Conservation (phyloP, 2,797 vertebrate genomes). For the Picus viridis region DNA sequence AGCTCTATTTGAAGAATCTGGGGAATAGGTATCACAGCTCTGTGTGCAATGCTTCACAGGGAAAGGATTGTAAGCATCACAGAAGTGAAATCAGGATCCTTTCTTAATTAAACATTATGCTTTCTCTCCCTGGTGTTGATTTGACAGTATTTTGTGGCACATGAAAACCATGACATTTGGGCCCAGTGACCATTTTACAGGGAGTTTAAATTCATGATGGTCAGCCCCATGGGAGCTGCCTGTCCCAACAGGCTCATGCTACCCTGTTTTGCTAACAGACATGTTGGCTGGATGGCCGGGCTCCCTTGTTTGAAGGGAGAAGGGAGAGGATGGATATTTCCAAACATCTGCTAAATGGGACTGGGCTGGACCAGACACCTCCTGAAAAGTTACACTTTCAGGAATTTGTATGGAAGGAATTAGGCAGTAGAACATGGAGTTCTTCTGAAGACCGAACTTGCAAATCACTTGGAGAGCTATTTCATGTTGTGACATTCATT, state of each 20-base stretch:
- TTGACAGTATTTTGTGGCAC: neutral
- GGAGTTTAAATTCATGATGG: neutral
- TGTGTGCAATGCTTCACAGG: neutral
- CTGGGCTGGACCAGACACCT: neutral
- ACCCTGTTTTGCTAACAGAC: fast-evolving
- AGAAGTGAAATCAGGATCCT: neutral
- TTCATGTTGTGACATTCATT: neutral
- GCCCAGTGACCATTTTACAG: neutral
- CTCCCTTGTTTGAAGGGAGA: neutral
- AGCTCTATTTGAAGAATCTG: neutral
- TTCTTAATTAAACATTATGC: neutral
- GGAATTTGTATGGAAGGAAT: neutral
- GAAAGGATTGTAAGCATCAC: neutral
- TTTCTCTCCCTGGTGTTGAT: neutral
- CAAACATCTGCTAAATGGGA: neutral
- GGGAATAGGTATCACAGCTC: fast-evolving
- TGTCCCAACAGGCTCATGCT: fast-evolving
- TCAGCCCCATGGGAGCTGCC: neutral
- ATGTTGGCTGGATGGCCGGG: neutral
- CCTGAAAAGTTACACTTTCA: neutral
- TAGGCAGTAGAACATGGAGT: neutral
- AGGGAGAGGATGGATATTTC: neutral
- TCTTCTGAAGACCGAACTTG: neutral
- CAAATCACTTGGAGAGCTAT: neutral
- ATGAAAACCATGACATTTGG: neutral